Evolutionary conservation across 1,140 invertebrate species (phyloP).

Genomic region (Listronotus bonariensis): DNA sequence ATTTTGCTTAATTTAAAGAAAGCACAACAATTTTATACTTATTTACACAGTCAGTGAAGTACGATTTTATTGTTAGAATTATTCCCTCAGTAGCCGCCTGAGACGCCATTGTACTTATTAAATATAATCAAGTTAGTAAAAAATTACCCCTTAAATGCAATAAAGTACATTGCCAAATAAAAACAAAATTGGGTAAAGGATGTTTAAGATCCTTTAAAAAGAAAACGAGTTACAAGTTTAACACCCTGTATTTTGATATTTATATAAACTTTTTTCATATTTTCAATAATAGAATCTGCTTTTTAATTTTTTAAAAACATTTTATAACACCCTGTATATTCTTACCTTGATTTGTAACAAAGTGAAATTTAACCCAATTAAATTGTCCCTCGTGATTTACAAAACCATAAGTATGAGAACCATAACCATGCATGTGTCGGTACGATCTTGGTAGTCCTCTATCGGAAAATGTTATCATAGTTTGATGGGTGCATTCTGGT

Average conservation of each 20-base stretch:
- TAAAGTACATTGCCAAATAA: too few relatives aligned
- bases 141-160: too few relatives aligned
- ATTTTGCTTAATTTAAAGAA: too few relatives aligned
- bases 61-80: background rate
- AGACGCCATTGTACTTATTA: too few relatives aligned
- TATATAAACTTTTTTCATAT: too few relatives aligned
- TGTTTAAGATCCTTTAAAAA: too few relatives aligned
- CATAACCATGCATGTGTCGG: constrained; percentile 73
- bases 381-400: constrained; percentile 65
- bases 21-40: background rate
- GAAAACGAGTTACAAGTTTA: too few relatives aligned
- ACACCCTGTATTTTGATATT: too few relatives aligned
- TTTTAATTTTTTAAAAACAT: background rate
- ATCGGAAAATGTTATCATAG: constrained; percentile 83
- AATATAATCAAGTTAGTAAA: too few relatives aligned
- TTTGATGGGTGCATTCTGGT: constrained; percentile 82
- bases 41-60: background rate
- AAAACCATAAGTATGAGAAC: constrained; percentile 74
- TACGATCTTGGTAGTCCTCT: constrained; percentile 87
- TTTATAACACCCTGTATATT: background rate
- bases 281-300: too few relatives aligned
- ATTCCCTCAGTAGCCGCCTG: too few relatives aligned
- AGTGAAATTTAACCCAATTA: constrained; percentile 77
- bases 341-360: constrained; percentile 67
- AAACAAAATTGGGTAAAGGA: too few relatives aligned